Evolutionary conservation across 2,113 vertebrate species (phyloP).

Genomic region (Ascaphus truei): DNA sequence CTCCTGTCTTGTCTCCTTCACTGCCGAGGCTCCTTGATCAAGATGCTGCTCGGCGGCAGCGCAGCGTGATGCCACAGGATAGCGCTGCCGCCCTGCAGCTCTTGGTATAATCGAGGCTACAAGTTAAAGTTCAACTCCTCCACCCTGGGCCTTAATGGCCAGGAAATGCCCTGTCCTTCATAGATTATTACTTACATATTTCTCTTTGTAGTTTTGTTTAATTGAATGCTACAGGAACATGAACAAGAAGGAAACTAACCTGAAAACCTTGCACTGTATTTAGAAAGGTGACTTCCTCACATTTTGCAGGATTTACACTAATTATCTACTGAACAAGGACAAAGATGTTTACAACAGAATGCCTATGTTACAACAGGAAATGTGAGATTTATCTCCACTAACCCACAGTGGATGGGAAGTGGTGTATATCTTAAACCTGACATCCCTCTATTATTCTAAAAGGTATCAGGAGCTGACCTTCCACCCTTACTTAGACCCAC

Average conservation of each 20-base stretch:
- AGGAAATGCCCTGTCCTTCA: too few relatives aligned
- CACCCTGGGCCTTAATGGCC: too few relatives aligned
- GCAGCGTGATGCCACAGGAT: too few relatives aligned
- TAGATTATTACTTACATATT: too few relatives aligned
- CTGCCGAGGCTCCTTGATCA: too few relatives aligned
- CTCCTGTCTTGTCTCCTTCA: too few relatives aligned
- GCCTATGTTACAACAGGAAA: conserved; percentile 59
- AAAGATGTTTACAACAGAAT: conserved; percentile 43
- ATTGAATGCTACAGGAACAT: too few relatives aligned
- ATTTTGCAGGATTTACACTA: conserved; percentile 48
- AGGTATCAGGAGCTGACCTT: conserved; percentile 57
- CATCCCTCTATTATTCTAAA: conserved; percentile 69
- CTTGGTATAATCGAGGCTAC: too few relatives aligned
- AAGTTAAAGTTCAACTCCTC: too few relatives aligned
- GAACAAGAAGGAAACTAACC: conserved; percentile 58
- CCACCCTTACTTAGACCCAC: conserved; percentile 59
- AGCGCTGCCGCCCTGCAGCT: too few relatives aligned
- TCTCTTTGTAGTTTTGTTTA: too few relatives aligned
- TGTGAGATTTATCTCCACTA: conserved; percentile 63
- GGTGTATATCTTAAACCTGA: conserved; percentile 55
- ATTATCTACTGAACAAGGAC: conserved; percentile 54
- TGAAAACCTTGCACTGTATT: conserved; percentile 34
- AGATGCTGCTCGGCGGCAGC: too few relatives aligned
- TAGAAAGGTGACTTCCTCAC: conserved; percentile 58
- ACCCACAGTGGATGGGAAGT: conserved; percentile 56